Percentiles rank a stretch among this genome's conserved stretches.
These are phyloP conservation scores for Ciconia maguari DNA, from an alignment of 2,113 vertebrate genomes.

Conservation along the genomic window DNA sequence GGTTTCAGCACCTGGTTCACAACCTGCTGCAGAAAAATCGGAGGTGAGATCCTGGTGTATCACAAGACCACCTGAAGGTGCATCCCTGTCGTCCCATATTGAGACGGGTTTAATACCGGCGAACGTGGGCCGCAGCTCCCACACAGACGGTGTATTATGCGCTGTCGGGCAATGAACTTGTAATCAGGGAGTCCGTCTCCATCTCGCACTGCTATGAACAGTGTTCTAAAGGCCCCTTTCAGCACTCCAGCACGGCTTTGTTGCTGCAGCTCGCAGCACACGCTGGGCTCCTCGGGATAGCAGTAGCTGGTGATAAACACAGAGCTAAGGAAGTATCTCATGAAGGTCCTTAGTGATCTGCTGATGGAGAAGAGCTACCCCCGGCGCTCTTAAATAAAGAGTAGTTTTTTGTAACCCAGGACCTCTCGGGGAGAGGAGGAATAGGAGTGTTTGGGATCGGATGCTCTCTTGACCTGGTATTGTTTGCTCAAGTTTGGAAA, in stretches of 20 bases:
- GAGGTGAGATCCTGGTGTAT: background rate
- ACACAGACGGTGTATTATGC: background rate
- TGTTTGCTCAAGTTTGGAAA: slow-evolving; percentile 20
- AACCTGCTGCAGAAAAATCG: background rate
- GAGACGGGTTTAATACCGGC: background rate
- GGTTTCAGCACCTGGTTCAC: background rate
- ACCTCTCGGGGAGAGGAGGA: background rate
- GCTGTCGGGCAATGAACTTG: background rate
- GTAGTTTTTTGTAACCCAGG: background rate
- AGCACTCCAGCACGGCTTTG: background rate
- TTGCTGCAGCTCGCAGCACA: background rate
- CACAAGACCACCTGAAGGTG: background rate
- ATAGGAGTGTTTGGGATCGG: background rate
- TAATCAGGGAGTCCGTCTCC: background rate
- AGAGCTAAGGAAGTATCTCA: background rate
- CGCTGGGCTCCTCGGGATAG: background rate
- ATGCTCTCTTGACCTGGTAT: background rate
- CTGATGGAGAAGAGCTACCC: background rate
- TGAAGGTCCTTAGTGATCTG: background rate
- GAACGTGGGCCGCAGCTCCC: accelerated
- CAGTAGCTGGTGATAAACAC: background rate
- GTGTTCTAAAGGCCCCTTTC: background rate
- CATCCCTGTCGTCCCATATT: accelerated
- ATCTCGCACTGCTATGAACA: background rate
- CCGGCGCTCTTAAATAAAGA: background rate